phyloP scores from a whole-genome alignment of 2,797 vertebrate species.

The Thamnophis elegans region DNA sequence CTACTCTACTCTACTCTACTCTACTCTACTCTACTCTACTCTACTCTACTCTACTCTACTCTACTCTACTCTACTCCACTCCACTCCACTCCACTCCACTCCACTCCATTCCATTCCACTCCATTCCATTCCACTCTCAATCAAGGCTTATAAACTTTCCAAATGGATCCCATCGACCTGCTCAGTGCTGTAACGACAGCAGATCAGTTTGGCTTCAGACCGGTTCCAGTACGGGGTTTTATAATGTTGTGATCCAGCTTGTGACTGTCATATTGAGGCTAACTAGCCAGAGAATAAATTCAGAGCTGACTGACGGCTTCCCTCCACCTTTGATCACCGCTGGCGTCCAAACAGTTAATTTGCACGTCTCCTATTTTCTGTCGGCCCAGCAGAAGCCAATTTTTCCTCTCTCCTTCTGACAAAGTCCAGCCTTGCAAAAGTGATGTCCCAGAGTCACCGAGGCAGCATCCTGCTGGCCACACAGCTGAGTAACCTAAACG shows the following conservation, averaged over 20 bases:
- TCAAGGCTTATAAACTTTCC: background rate
- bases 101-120: too few species aligned
- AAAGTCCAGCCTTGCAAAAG: constrained; percentile 43
- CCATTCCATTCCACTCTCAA: background rate
- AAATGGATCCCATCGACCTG: background rate
- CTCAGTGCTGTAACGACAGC: background rate
- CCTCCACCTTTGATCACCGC: constrained; percentile 47
- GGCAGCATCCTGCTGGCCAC: constrained; percentile 35
- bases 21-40: too few species aligned
- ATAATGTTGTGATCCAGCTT: background rate
- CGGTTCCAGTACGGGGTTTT: background rate
- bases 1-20: too few species aligned
- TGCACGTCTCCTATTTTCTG: constrained; percentile 59
- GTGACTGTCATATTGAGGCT: background rate
- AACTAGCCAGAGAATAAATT: background rate
- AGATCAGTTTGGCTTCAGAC: background rate
- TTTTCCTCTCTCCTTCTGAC: constrained; percentile 48
- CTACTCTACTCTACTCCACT: too few species aligned
- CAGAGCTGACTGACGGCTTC: constrained; percentile 12
- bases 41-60: too few species aligned
- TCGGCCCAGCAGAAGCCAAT: constrained; percentile 55
- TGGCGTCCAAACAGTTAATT: constrained; percentile 68
- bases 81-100: too few species aligned
- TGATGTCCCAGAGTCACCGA: constrained; percentile 41
- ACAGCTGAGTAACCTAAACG: background rate